Evolutionary conservation across 2,797 vertebrate species (phyloP).

Genomic region (Sphenodon punctatus): DNA sequence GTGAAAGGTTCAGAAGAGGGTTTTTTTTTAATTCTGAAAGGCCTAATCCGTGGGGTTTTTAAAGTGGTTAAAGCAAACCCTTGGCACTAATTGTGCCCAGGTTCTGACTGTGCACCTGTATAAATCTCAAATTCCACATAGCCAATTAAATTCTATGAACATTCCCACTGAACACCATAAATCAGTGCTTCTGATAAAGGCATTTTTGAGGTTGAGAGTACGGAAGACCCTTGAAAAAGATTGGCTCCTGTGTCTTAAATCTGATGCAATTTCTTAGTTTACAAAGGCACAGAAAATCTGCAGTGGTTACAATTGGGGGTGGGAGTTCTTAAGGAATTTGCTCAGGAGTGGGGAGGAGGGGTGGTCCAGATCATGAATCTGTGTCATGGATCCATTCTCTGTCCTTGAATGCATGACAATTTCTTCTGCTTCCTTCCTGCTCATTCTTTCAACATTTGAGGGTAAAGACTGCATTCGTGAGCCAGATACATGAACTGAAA

Average conservation of each 20-base stretch:
- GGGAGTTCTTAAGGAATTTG: too few species aligned
- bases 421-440: too few species aligned
- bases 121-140: conserved; percentile 68
- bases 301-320: too few species aligned
- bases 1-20: conserved; percentile 58
- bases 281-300: accelerated
- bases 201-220: conserved; percentile 4
- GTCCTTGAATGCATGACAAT: too few species aligned
- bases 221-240: background rate
- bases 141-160: conserved; percentile 63
- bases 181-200: conserved; percentile 13
- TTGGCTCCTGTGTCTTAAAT: background rate
- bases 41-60: conserved; percentile 62
- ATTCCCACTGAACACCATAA: conserved; percentile 4
- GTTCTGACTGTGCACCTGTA: conserved; percentile 66
- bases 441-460: too few species aligned
- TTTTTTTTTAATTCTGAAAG: conserved; percentile 69
- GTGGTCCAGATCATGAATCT: too few species aligned
- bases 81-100: conserved; percentile 63
- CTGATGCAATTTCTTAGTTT: background rate
- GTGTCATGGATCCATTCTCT: too few species aligned
- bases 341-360: too few species aligned
- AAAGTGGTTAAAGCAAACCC: conserved; percentile 57
- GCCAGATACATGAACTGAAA: too few species aligned
- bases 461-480: too few species aligned